Conservation (phyloP, 2,113 vertebrate genomes). For the Camelus bactrianus region DNA sequence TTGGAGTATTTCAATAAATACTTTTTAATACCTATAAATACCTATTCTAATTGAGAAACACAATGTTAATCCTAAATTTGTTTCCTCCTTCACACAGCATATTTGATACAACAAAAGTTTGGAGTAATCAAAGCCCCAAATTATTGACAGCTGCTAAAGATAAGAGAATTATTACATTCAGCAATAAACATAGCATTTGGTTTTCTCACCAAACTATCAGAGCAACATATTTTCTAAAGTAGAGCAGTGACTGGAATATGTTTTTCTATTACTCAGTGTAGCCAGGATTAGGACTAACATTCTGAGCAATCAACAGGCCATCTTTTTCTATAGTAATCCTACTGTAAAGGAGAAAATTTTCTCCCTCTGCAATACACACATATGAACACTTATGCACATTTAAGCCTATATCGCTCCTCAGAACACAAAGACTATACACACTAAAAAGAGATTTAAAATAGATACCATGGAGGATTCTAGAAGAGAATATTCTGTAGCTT, state of each 20-base stretch:
- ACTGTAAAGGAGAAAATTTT: neutral
- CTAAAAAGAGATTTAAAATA: neutral
- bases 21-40: neutral
- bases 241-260: neutral
- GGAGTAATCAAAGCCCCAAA: neutral
- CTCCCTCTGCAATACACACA: neutral
- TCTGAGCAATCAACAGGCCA: neutral
- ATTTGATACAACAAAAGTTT: neutral
- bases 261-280: slow-evolving; percentile 5
- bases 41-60: neutral
- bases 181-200: neutral
- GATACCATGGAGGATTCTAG: neutral
- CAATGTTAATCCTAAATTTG: neutral
- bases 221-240: slow-evolving; percentile 36
- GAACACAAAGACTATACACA: neutral
- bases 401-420: neutral
- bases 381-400: neutral
- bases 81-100: slow-evolving; percentile 13
- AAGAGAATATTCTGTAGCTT: neutral
- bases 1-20: neutral
- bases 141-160: slow-evolving; percentile 28
- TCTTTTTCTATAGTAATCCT: neutral
- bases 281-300: neutral
- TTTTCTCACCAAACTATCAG: slow-evolving; percentile 30
- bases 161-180: slow-evolving; percentile 40